These are phyloP conservation scores for Opisthocomus hoazin DNA, from an alignment of 2,113 vertebrate genomes.

Conservation along the genomic window DNA sequence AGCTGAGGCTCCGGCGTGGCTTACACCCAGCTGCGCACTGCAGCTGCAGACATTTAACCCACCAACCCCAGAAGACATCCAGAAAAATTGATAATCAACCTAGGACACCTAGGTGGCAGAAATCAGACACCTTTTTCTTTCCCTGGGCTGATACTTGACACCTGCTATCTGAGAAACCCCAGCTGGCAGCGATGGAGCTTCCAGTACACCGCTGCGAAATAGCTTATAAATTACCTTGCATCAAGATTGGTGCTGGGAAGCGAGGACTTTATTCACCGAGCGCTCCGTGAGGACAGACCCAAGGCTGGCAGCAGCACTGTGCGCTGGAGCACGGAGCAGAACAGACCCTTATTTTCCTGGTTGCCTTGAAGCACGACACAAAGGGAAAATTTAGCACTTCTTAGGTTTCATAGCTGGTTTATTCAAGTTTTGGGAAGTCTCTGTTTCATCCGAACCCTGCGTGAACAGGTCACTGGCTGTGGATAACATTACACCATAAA, in stretches of 20 bases:
- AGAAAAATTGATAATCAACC: not conserved
- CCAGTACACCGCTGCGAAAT: not conserved
- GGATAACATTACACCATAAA: not conserved
- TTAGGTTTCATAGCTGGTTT: not conserved
- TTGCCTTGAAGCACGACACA: not conserved
- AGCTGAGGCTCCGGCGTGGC: not conserved
- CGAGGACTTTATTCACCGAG: not conserved
- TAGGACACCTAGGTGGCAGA: not conserved
- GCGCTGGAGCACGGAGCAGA: rapidly evolving
- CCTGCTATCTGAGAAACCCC: not conserved
- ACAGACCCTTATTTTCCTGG: not conserved
- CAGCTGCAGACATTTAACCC: constrained; percentile 11
- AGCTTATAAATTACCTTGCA: not conserved
- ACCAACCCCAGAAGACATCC: not conserved
- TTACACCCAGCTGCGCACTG: not conserved
- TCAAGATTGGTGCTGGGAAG: not conserved
- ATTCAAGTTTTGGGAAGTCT: not conserved
- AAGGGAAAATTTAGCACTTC: not conserved
- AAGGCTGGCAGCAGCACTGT: not conserved
- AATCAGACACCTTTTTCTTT: not conserved
- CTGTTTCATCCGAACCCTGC: not conserved
- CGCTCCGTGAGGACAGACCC: not conserved
- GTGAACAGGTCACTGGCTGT: not conserved
- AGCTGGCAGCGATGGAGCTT: not conserved
- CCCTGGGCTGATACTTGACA: not conserved